phyloP scores from a whole-genome alignment of 2,113 vertebrate genomes.

The Chloebia gouldiae region DNA sequence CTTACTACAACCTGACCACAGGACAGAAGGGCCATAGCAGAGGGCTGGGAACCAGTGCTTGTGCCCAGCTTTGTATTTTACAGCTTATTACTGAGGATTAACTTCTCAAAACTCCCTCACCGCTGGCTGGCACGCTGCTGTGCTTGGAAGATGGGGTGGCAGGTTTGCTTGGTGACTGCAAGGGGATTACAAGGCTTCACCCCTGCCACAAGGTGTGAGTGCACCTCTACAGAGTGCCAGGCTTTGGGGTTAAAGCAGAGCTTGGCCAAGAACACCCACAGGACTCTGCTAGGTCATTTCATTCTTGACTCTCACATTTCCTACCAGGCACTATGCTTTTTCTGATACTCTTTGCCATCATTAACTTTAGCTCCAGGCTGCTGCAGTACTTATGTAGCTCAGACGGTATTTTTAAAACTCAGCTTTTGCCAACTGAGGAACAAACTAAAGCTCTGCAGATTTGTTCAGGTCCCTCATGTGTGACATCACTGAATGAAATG shows the following conservation, averaged over 20 bases:
- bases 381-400: background rate
- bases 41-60: background rate
- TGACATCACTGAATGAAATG: conserved; percentile 19
- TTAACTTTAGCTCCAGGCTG: conserved; percentile 53
- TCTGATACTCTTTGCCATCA: conserved; percentile 15
- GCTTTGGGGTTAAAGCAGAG: background rate
- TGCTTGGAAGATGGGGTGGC: background rate
- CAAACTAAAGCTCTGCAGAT: conserved; percentile 37
- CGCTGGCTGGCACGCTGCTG: background rate
- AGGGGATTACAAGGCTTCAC: background rate
- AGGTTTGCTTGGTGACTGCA: background rate
- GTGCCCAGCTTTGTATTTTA: conserved; percentile 13
- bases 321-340: conserved; percentile 26
- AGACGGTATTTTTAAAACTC: background rate
- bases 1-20: conserved; percentile 42
- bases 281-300: background rate
- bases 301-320: background rate
- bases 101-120: background rate
- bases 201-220: background rate
- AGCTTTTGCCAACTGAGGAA: conserved; percentile 62
- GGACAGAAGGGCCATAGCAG: conserved; percentile 2
- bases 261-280: accelerated
- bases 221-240: background rate
- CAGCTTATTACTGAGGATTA: background rate
- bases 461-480: conserved; percentile 12